phyloP scores from a whole-genome alignment of 2,113 vertebrate species.

The Chrysemys picta region DNA sequence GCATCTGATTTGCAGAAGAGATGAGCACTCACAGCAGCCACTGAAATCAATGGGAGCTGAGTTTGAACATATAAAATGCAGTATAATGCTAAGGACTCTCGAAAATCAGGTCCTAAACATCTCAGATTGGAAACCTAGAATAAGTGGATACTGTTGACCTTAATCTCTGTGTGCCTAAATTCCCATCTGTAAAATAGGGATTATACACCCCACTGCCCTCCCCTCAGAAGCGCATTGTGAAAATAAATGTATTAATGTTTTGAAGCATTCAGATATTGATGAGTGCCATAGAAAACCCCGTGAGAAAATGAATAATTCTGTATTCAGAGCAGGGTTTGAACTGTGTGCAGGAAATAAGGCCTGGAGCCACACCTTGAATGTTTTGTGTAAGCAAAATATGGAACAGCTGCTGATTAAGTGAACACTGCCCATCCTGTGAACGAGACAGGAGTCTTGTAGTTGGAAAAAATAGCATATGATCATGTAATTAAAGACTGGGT shows the following conservation, averaged over 20 bases:
- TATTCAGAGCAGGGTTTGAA: neutral
- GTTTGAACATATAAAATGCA: neutral
- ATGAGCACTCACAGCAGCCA: neutral
- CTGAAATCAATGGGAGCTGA: neutral
- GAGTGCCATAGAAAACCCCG: neutral
- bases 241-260: neutral
- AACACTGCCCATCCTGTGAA: neutral
- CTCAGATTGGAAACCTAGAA: neutral
- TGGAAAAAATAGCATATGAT: neutral
- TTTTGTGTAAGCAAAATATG: neutral
- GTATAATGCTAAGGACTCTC: neutral
- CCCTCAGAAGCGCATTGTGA: neutral
- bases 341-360: neutral
- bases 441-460: neutral
- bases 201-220: neutral
- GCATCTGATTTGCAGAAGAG: neutral
- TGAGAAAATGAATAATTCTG: neutral
- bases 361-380: neutral
- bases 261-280: neutral
- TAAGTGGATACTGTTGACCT: neutral
- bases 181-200: neutral
- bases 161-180: neutral
- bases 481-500: neutral
- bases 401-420: neutral
- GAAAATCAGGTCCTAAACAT: neutral